Evolutionary conservation across 1,140 invertebrate genomes (phyloP).

Genomic region (Diachasma alloeum): DNA sequence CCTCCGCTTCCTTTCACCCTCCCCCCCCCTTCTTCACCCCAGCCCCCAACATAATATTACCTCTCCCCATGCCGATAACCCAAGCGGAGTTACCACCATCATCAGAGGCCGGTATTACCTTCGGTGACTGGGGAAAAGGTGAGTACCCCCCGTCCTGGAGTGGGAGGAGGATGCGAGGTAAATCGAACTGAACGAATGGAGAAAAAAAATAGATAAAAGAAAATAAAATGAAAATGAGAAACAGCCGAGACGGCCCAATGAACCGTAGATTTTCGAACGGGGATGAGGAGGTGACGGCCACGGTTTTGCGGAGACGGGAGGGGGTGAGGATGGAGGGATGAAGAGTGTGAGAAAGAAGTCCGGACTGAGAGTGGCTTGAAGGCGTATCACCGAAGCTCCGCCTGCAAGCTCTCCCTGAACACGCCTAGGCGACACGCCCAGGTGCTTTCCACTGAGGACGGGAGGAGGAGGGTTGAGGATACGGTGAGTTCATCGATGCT

Average conservation of each 20-base stretch:
- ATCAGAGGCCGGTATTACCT: too few relatives aligned
- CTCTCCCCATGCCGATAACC: too few relatives aligned
- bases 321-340: not conserved
- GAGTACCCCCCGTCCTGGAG: too few relatives aligned
- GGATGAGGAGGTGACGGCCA: not conserved
- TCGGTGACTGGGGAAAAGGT: too few relatives aligned
- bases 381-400: constrained; percentile 60
- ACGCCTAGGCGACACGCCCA: constrained; percentile 48
- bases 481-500: not conserved
- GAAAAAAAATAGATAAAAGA: not conserved
- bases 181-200: not conserved
- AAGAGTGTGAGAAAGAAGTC: constrained; percentile 38
- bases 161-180: not conserved
- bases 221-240: not conserved
- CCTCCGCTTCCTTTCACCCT: constrained; percentile 3
- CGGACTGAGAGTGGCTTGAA: constrained; percentile 42
- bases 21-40: not conserved
- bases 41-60: too few relatives aligned
- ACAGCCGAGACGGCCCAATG: not conserved
- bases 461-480: not conserved
- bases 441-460: not conserved
- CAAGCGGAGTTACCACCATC: too few relatives aligned
- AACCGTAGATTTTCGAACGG: not conserved
- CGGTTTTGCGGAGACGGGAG: not conserved
- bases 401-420: constrained; percentile 55